Percentiles rank a stretch among this genome's conserved stretches.
Evolutionary conservation across 1,140 invertebrate species (phyloP).

Genomic region (Spodoptera litura): DNA sequence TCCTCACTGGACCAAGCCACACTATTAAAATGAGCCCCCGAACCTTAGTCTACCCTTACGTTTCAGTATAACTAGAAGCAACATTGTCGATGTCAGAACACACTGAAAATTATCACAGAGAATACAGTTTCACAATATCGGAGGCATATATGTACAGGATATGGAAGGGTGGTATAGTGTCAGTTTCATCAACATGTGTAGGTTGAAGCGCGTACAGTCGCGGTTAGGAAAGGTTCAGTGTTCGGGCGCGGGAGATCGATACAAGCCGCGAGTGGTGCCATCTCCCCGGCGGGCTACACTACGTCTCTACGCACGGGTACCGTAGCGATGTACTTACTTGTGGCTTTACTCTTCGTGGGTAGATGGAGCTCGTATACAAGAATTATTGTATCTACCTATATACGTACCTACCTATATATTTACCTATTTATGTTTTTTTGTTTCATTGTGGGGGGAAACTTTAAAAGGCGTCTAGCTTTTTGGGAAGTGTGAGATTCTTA

Average conservation of each 20-base stretch:
- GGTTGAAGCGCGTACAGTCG: constrained; percentile 15
- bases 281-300: neutral
- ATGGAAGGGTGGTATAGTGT: constrained; percentile 25
- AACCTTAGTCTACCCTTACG: neutral
- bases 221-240: neutral
- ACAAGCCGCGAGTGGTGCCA: constrained; percentile 13
- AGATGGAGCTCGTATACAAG: constrained; percentile 4
- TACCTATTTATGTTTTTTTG: no score
- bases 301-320: neutral
- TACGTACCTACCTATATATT: no score
- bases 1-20: constrained; percentile 31
- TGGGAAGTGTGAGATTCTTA: no score
- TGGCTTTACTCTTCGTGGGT: neutral
- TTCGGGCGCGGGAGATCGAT: neutral
- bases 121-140: neutral
- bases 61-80: no score
- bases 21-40: neutral
- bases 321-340: neutral
- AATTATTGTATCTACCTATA: no score
- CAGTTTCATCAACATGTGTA: constrained; percentile 15
- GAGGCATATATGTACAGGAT: neutral
- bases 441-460: no score
- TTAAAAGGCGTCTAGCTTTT: no score
- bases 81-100: constrained; percentile 24
- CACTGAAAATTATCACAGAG: constrained; percentile 12